Percentiles rank a stretch among this genome's conserved stretches.
Conservation (phyloP, 2,113 vertebrate genomes). For the Spea multiplicata region DNA sequence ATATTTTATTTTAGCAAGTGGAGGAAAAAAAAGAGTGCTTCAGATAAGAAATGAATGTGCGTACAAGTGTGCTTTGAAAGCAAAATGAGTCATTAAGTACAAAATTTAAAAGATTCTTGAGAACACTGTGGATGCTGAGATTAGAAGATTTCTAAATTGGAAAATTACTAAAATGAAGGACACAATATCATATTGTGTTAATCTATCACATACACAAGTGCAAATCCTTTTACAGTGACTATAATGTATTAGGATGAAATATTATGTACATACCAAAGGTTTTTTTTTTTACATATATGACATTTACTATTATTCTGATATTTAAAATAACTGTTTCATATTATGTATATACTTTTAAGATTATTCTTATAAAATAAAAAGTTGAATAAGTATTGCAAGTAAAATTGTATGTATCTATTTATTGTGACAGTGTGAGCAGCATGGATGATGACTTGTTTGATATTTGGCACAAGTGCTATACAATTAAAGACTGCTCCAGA, state of each 20-base stretch:
- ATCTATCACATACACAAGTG: neutral
- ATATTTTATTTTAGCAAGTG: neutral
- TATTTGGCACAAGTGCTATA: too few relatives aligned
- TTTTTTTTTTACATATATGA: neutral
- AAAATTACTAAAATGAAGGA: constrained; percentile 14
- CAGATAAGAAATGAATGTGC: neutral
- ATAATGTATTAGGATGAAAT: neutral
- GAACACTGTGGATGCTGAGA: constrained; percentile 18
- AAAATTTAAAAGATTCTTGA: constrained; percentile 31
- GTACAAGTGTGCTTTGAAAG: neutral
- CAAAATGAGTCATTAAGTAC: constrained; percentile 34
- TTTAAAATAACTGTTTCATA: neutral
- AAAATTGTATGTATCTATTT: too few relatives aligned
- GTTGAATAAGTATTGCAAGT: neutral
- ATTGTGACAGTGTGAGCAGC: too few relatives aligned
- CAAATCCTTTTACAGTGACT: neutral
- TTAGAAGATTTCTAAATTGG: constrained; percentile 12
- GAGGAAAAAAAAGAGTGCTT: neutral
- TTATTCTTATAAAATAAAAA: neutral
- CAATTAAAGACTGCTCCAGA: too few relatives aligned
- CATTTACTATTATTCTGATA: neutral
- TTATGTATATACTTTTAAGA: neutral
- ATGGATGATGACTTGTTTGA: too few relatives aligned
- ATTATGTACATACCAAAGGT: neutral
- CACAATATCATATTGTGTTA: neutral